Evolutionary conservation across 2,888 invertebrate species (phyloP), one percentile per base, ranked within the genome.

Genomic region (Acleris laterana): DNA sequence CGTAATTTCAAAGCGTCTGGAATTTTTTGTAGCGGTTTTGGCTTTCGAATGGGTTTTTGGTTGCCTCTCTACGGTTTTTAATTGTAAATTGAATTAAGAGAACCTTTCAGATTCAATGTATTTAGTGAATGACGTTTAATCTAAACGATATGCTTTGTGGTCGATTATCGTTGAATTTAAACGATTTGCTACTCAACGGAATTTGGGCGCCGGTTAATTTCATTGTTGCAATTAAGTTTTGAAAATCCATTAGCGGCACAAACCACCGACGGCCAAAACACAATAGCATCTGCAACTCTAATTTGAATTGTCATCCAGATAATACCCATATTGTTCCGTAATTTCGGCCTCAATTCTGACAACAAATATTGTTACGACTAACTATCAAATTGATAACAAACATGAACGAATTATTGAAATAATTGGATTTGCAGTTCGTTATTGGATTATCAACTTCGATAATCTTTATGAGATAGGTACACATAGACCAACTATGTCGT

Each of bases 221-320:
- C n/a, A 9, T 20, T 38, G 32, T 20, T 49, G 55, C 49, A 62
- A n/a, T 62, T 20, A 49, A 62, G 62, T 48, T 25, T 22, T 38
- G 22, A 62, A 62, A 55, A 17, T 55, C 38, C 22, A 49, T 32
- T 52, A 62, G 11, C 48, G 38, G 17, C 20, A 49, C 48, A 48
- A 55, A 55, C 55, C 55, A 62, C 48, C 38, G 48, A 48, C 62
- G 55, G 55, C 55, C 20, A 22, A 6, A 11, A 49, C 7, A 38
- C 48, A 55, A 46, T 53, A 11, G 5, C 48, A 20, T 22, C 55
- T 28, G 32, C 28, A 20, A 48, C 46, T 48, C 48, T 53, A 32
- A 49, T 62, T 55, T 32, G 38, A 62, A 62, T 49, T 55, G 55
- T 49, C 38, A 62, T 55, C 38, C 20, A 55, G 22, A 55, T 55